A percentile compares a stretch with the other conserved stretches of the same genome.
Conservation (phyloP, 2,113 vertebrate genomes). For the Albula glossodonta region DNA sequence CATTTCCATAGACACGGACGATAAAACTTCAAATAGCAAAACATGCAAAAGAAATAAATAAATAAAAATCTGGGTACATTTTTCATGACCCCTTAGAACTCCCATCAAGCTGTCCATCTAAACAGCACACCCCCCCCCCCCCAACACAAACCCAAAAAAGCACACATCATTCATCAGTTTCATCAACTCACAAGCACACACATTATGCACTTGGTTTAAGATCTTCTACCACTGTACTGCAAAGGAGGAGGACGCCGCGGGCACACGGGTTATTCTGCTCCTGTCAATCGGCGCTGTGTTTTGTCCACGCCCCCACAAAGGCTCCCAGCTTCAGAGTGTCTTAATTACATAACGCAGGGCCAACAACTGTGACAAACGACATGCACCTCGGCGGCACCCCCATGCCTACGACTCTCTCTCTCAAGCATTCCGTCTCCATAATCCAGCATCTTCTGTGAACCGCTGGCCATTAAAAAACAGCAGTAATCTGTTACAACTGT, state of each 20-base stretch:
- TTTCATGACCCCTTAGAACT: too few relatives aligned
- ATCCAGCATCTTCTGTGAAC: background rate
- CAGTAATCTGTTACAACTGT: background rate
- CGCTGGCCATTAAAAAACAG: background rate
- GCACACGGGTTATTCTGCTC: background rate
- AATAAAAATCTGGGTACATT: too few relatives aligned
- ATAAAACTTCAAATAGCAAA: too few relatives aligned
- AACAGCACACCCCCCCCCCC: too few relatives aligned
- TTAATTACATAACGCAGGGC: slow-evolving; percentile 2
- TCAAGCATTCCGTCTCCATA: background rate
- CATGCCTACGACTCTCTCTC: background rate
- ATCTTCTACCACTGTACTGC: background rate
- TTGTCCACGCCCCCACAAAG: background rate
- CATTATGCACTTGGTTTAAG: background rate
- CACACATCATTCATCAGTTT: background rate
- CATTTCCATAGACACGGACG: too few relatives aligned
- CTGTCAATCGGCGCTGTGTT: background rate
- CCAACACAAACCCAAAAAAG: too few relatives aligned
- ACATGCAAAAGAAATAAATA: too few relatives aligned
- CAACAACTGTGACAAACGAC: background rate
- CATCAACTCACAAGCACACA: background rate
- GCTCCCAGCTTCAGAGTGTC: background rate
- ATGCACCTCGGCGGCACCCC: background rate
- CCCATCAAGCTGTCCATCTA: too few relatives aligned
- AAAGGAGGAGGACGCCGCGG: background rate